phyloP scores from a whole-genome alignment of 2,888 invertebrate species.

The Linnaemya vulpina region DNA sequence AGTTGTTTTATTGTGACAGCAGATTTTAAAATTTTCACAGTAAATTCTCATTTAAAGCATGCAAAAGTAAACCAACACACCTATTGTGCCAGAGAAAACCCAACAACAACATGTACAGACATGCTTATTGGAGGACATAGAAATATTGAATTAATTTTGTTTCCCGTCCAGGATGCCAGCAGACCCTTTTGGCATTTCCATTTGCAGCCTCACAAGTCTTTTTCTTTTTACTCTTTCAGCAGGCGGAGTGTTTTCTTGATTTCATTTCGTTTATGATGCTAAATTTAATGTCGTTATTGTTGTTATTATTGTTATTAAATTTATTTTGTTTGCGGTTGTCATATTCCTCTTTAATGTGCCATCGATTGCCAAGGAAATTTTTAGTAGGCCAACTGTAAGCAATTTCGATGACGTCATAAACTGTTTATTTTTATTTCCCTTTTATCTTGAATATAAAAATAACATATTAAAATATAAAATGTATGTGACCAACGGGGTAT shows the following conservation, averaged over 20 bases:
- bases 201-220: background rate
- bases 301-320: too few species aligned
- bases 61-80: too few species aligned
- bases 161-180: slow-evolving; percentile 44
- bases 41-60: too few species aligned
- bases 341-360: background rate
- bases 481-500: background rate
- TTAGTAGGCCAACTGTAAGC: slow-evolving; percentile 41
- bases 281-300: background rate
- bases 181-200: slow-evolving; percentile 26
- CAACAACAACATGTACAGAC: background rate
- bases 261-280: background rate
- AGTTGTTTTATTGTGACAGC: too few species aligned
- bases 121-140: background rate
- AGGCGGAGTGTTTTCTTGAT: background rate
- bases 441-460: background rate
- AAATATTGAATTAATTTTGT: slow-evolving; percentile 53
- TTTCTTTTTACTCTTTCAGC: background rate
- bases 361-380: slow-evolving; percentile 30
- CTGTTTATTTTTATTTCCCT: background rate
- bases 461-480: slow-evolving; percentile 4
- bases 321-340: slow-evolving; percentile 30
- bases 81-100: background rate
- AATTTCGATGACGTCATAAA: slow-evolving; percentile 35
- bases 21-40: too few species aligned